Conservation (phyloP, 2,113 vertebrate genomes). For the Spea multiplicata region DNA sequence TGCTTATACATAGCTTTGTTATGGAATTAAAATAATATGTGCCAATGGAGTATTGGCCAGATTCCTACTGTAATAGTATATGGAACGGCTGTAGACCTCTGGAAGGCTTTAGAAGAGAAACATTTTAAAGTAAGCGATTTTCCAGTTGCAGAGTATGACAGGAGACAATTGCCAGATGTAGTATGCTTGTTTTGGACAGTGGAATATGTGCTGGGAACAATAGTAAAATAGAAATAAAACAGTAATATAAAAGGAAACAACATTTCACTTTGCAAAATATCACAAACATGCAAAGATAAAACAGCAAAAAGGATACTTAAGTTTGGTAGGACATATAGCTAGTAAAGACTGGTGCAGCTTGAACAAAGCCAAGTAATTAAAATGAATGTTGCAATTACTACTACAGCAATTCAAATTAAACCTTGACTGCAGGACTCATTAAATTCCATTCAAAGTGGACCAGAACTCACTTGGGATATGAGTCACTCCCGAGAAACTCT, state of each 20-base stretch:
- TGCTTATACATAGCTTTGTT: slow-evolving; percentile 32
- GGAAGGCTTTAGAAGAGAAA: slow-evolving; percentile 44
- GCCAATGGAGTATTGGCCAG: slow-evolving; percentile 38
- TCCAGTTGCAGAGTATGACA: slow-evolving; percentile 52
- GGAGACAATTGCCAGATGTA: slow-evolving; percentile 68
- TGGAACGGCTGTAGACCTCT: slow-evolving; percentile 39
- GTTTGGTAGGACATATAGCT: too few relatives aligned
- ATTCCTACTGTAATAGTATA: slow-evolving; percentile 28
- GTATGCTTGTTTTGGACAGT: slow-evolving; percentile 62
- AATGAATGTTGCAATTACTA: too few relatives aligned
- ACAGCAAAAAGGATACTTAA: too few relatives aligned
- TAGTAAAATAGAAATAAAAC: slow-evolving; percentile 53
- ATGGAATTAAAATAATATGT: slow-evolving; percentile 41
- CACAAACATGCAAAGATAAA: too few relatives aligned
- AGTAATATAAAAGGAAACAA: slow-evolving; percentile 45
- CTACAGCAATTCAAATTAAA: too few relatives aligned
- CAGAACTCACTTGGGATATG: too few relatives aligned
- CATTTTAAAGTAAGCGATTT: slow-evolving; percentile 51
- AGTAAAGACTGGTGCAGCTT: too few relatives aligned
- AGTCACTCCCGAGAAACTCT: too few relatives aligned
- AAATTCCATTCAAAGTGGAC: too few relatives aligned
- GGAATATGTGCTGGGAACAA: slow-evolving; percentile 54
- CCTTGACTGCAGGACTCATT: too few relatives aligned
- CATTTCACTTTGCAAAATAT: too few relatives aligned
- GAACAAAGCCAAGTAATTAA: too few relatives aligned